Base-by-base conservation (phyloP, 2,888 invertebrate genomes). In the Nineta flava region DNA sequence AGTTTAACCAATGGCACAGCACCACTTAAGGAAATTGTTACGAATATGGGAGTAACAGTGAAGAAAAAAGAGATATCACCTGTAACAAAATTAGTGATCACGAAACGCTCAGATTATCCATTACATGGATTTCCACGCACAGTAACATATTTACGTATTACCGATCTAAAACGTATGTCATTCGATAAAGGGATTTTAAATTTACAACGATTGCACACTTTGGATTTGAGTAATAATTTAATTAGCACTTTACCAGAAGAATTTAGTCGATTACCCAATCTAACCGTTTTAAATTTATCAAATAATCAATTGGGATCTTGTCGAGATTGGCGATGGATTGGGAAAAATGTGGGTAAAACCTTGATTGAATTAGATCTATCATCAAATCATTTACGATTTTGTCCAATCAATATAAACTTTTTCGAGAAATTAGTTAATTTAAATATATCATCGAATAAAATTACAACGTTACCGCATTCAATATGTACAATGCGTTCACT, bases 161-260 rank as follows among this genome's bases (percentile, higher is more conserved):
- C 68, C 55, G 77, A 75, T 43, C 70, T 86, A 15, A 68, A 74
- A 46, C 61, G 82, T 51, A 76, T 73, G 56, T 77, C 77, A 52
- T 74, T 87, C 52, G 78, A 84, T 56, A 71, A 76, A 55, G 83
- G 83, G 55, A 80, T 87, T 54, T 69, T 86, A 46, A 67, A 75
- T 26, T 65, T 88, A 1, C 73, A 72, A 46, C 77, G 78, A 56
- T 70, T 90, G 9, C 74, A 73, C 51, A 56, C 76, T 42, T 67
- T 90, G 46, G 77, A 87, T 68, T 65, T 88, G 51, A 79, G 79
- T 53, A 69, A 79, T 51, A 90, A 90, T 70, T 72, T 73, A 53
- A 74, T 88, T 47, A 76, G 75, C 53, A 75, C 70, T 59, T 65
- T 88, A 47, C 88, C 88, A 1, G 66, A 71, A 13, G 83, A 83